Evolutionary conservation across 2,888 invertebrate genomes (phyloP), one percentile per base, ranked within the genome.

Genomic region (Acleris emargana): DNA sequence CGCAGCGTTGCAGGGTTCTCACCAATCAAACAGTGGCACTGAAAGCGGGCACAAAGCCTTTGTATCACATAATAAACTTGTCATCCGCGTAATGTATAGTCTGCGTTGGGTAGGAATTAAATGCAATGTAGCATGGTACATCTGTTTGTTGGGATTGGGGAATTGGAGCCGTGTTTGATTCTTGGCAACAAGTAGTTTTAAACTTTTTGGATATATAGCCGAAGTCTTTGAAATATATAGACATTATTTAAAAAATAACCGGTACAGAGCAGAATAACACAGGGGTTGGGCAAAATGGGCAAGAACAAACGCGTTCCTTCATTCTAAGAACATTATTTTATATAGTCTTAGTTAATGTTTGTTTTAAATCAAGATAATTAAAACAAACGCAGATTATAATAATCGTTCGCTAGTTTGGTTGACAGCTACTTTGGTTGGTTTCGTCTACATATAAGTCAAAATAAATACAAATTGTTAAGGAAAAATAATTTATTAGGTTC

Each of bases 1-100:
- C 49, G 16, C 49, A 49, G 47, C n/a, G 42, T 20, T 43, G 13
- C 58, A 38, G 59, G 52, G 45, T 75, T 77, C 75, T 75, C 78
- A 76, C 79, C 81, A 83, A 86, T 85, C 84, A 84, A 86, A 85
- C 81, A 79, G 75, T 78, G 73, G 71, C 75, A 76, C 80, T 79
- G 78, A 77, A 80, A 80, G 73, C 76, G 74, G 71, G 75, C 76
- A 69, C 71, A 82, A 71, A 81, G 79, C 76, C 84, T 85, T 86
- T 84, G 84, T 83, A 81, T 80, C 79, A 80, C 81, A 82, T 84
- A 82, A 83, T 84, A 85, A 77, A 83, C 80, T 71, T 73, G 72
- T 76, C 78, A 76, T 76, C 73, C 74, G 72, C 71, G 68, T 75
- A 76, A 73, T 73, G 71, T 68, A 57, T 61, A 52, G 67, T 64